phyloP scores from a whole-genome alignment of 1,140 invertebrate genomes.

The Zaprionus inermis region DNA sequence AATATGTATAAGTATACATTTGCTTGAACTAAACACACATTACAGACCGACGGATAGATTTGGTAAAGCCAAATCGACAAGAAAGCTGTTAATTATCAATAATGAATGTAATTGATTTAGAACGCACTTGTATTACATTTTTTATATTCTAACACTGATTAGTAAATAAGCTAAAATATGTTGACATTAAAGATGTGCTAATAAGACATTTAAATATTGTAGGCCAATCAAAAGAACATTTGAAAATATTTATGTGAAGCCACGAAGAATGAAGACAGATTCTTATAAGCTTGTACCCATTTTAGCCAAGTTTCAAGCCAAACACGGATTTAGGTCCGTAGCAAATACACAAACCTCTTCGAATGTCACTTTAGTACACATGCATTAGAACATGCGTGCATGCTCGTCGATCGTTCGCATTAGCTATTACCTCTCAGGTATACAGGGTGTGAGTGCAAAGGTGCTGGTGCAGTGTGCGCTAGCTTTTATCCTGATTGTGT shows the following conservation, averaged over 20 bases:
- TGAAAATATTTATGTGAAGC: background rate
- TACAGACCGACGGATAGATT: background rate
- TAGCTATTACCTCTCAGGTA: background rate
- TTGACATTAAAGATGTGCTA: background rate
- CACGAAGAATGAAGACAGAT: background rate
- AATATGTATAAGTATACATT: background rate
- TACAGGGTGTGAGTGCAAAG: constrained; percentile 24
- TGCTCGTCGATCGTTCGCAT: constrained; percentile 22
- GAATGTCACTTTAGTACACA: background rate
- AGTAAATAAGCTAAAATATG: background rate
- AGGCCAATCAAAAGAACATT: background rate
- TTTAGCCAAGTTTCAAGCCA: background rate
- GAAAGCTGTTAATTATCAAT: background rate
- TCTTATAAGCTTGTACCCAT: background rate
- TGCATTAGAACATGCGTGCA: constrained; percentile 10
- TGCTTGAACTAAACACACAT: background rate
- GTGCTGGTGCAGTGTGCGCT: constrained; percentile 44
- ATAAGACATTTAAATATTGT: background rate
- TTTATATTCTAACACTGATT: background rate
- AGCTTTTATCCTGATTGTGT: constrained; percentile 8
- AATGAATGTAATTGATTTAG: background rate
- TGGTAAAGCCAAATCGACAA: background rate
- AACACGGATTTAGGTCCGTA: background rate
- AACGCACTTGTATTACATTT: background rate
- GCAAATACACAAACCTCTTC: background rate